phyloP scores from a whole-genome alignment of 92 coral and sea anemone genomes.

The Blastomussa wellsi region DNA sequence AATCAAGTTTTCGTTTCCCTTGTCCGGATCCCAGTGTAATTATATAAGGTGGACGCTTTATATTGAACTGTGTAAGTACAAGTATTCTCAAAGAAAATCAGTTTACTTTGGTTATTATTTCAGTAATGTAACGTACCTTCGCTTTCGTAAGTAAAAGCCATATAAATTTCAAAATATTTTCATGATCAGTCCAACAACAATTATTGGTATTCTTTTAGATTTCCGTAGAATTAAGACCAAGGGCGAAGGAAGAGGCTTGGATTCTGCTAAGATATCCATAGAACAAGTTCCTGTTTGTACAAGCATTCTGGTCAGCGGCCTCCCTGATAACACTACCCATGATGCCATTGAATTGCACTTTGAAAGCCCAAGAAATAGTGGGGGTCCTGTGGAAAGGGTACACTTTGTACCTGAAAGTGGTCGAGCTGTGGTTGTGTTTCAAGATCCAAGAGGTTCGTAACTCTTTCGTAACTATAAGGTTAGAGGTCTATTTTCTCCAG shows the following conservation, averaged over 20 bases:
- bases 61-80: too few species aligned
- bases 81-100: too few species aligned
- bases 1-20: too few species aligned
- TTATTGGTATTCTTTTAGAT: constrained; percentile 42
- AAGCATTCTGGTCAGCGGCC: constrained; percentile 71
- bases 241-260: constrained; percentile 53
- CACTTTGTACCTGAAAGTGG: constrained; percentile 44
- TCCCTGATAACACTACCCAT: constrained; percentile 61
- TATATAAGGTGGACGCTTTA: too few species aligned
- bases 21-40: too few species aligned
- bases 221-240: constrained; percentile 60
- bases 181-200: neutral
- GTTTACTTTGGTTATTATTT: neutral
- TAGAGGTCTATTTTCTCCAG: neutral
- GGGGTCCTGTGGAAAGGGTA: constrained; percentile 63
- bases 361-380: constrained; percentile 63
- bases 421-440: constrained; percentile 70
- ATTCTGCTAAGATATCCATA: constrained; percentile 49
- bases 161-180: neutral
- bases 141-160: neutral
- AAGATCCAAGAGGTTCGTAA: constrained; percentile 60
- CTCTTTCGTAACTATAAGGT: neutral
- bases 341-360: constrained; percentile 74
- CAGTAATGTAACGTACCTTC: neutral
- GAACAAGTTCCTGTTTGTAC: constrained; percentile 54